A percentile compares a stretch with the other conserved stretches of the same genome.
These are phyloP conservation scores for Paralichthys olivaceus DNA, from an alignment of 2,113 vertebrate species.

Conservation along the genomic window DNA sequence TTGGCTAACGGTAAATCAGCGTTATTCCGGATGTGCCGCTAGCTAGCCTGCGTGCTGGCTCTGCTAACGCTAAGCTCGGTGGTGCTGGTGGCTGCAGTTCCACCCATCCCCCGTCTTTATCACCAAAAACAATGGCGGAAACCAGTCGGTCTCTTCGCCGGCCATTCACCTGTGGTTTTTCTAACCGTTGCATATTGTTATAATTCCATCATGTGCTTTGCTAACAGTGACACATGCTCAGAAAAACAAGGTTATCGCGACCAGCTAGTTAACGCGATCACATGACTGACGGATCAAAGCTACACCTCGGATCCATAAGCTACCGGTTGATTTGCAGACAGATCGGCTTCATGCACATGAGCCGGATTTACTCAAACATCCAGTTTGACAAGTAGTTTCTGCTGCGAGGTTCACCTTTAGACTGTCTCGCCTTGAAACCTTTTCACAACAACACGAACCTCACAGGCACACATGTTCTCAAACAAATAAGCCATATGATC, in stretches of 20 bases:
- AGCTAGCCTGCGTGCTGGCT: conserved; percentile 52
- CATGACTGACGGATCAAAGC: conserved; percentile 35
- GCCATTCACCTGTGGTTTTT: neutral
- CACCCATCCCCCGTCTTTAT: conserved; percentile 79
- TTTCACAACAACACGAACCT: conserved; percentile 10
- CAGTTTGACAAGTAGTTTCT: conserved; percentile 50
- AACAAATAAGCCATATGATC: neutral
- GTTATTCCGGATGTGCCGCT: conserved; percentile 52
- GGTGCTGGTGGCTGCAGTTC: conserved; percentile 61
- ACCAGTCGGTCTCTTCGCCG: conserved; percentile 41
- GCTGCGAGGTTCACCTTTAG: neutral
- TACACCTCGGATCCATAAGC: conserved; percentile 36
- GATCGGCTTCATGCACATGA: neutral
- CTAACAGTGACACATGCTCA: neutral
- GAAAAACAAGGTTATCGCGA: conserved; percentile 10
- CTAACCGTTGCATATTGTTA: neutral
- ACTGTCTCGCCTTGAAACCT: neutral
- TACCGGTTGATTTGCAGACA: conserved; percentile 14
- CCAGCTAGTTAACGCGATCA: conserved; percentile 20
- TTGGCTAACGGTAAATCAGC: neutral
- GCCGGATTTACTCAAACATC: conserved; percentile 39
- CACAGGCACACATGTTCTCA: neutral
- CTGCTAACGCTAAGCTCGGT: conserved; percentile 36
- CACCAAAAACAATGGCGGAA: conserved; percentile 79
- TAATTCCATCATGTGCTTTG: too few relatives aligned